Base-by-base conservation (phyloP, 2,797 vertebrate species). In the Ctenopoma kingsleyae region DNA sequence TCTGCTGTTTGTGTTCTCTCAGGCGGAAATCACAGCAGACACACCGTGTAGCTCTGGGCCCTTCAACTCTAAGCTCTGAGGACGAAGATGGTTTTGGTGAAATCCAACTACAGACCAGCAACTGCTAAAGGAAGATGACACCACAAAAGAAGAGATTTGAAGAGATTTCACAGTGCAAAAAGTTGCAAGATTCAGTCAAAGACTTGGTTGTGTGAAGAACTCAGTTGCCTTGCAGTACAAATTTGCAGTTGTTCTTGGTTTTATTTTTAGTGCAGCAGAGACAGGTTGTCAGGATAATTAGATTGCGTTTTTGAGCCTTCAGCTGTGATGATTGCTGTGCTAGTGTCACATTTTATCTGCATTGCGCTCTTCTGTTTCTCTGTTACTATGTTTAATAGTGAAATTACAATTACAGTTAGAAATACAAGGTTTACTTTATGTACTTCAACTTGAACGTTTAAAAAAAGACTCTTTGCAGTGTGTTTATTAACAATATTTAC, bases 71-170 rank as follows among this genome's bases (percentile, higher is more conserved):
- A 7, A 98, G 97, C 90, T 98, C 97, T 0, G 97, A 98, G 0
- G 97, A 98, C 1, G 97, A 98, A 0, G 97, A 97, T 10, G 67
- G 87, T 0, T 79, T 93, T 62, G 95, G 88, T 0, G 95, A 98
- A 81, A 91, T 91, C 40, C 93, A 95, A 74, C 92, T 95, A 2
- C 95, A 96, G 85, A 95, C 94, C 76, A 94, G 90, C 82, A 96
- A 93, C 72, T 95, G 95, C 85, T 97, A 89, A 73, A 69, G 17
- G 35, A 27, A 38, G 30, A 55, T 0, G 16, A 53, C 49, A 12
- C 12, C 35, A 41, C 60, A n/a, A 22, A 51, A 43, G 11, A 15
- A 66, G 6, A n/a, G 17, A 44, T 7, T 3, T 9, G 4, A 46
- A 20, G 10, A 20, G 3, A 5, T 11, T 54, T 17, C 69, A 17